phyloP scores from a whole-genome alignment of 2,113 vertebrate species.

The Actenoides lindsayi region DNA sequence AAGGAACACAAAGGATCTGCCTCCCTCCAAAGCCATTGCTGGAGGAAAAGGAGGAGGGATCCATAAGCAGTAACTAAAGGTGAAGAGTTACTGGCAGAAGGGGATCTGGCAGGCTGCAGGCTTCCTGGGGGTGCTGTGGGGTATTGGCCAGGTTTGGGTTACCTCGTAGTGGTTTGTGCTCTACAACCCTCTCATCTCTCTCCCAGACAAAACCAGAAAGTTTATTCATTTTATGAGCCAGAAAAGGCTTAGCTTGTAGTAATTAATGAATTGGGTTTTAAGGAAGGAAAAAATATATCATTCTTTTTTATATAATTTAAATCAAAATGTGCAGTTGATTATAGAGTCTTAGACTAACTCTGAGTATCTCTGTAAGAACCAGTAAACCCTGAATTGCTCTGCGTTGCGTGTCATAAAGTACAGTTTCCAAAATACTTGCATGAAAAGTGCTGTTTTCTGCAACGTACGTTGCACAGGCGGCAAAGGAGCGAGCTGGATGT shows the following conservation, averaged over 20 bases:
- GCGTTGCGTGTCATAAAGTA: not conserved
- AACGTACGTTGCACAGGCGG: not conserved
- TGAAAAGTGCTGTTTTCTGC: not conserved
- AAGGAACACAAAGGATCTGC: not conserved
- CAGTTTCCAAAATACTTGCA: not conserved
- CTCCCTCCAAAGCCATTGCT: not conserved
- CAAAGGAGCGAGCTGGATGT: conserved; percentile 9
- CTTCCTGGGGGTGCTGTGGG: too few relatives aligned
- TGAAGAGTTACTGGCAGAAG: not conserved
- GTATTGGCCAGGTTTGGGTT: not conserved
- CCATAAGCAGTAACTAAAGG: accelerated
- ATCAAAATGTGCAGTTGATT: not conserved
- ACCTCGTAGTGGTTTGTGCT: accelerated
- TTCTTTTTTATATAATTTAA: not conserved
- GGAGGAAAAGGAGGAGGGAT: not conserved
- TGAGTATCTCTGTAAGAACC: not conserved
- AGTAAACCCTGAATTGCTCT: not conserved
- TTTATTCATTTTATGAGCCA: not conserved
- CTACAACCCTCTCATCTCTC: not conserved
- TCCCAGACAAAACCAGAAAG: not conserved
- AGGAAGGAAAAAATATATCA: not conserved
- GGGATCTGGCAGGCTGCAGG: not conserved
- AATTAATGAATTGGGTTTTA: not conserved
- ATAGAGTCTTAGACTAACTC: not conserved
- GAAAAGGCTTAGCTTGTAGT: not conserved